Conservation (phyloP, 2,888 invertebrate genomes). For the Hypselothyrea guttata region DNA sequence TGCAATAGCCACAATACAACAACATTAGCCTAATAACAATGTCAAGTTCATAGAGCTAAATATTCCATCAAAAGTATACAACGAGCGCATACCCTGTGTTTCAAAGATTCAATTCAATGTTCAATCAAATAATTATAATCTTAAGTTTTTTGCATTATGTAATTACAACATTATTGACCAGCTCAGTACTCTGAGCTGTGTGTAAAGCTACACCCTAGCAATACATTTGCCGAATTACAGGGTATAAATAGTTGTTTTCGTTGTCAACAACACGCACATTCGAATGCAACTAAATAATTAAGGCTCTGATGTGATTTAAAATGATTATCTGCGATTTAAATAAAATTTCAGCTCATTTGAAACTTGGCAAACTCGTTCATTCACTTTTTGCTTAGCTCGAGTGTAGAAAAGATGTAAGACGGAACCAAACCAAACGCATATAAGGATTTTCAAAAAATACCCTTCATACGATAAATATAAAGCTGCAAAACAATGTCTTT, state of each 20-base stretch:
- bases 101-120: too few relatives aligned
- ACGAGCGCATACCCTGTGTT: conserved; percentile 1
- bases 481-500: too few relatives aligned
- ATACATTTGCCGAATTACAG: neutral
- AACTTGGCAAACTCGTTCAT: conserved; percentile 16
- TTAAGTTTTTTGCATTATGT: too few relatives aligned
- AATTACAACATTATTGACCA: too few relatives aligned
- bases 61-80: conserved; percentile 1
- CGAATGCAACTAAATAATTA: conserved; percentile 51
- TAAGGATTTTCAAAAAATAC: too few relatives aligned
- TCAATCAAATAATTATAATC: neutral
- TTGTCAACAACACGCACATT: conserved; percentile 56
- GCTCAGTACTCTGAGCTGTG: too few relatives aligned
- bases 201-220: neutral
- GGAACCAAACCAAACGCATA: neutral
- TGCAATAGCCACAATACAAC: conserved; percentile 39
- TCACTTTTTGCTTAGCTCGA: conserved; percentile 30
- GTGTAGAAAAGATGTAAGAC: conserved; percentile 15
- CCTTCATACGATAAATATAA: too few relatives aligned
- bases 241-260: conserved; percentile 36
- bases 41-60: conserved; percentile 36
- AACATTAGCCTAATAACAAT: conserved; percentile 32
- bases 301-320: conserved; percentile 21
- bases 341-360: conserved; percentile 63
- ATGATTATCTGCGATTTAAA: conserved; percentile 58